Conservation (phyloP, 2,888 invertebrate genomes). For the Cataglyphis cursor region DNA sequence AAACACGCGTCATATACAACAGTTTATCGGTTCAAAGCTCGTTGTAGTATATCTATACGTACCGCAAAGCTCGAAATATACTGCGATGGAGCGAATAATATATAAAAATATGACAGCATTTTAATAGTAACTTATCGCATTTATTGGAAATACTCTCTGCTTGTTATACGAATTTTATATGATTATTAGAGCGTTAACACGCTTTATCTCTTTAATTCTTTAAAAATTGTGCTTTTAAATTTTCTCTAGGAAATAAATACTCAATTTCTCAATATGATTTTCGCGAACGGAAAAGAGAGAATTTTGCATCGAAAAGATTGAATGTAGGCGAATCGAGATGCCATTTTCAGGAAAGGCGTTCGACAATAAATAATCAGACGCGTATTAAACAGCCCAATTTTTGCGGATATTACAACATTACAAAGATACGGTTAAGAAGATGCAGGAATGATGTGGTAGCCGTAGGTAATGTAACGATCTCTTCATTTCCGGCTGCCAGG, state of each 20-base stretch:
- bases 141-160: neutral
- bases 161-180: neutral
- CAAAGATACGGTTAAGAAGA: conserved; percentile 18
- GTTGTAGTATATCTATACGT: neutral
- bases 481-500: conserved; percentile 76
- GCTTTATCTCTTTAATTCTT: neutral
- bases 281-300: neutral
- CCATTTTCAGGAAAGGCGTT: conserved; percentile 17
- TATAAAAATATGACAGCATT: neutral
- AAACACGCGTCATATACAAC: conserved; percentile 12
- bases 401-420: neutral
- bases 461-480: conserved; percentile 67
- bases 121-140: neutral
- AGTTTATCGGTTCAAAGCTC: conserved; percentile 18
- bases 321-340: conserved; percentile 9
- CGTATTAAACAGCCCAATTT: conserved; percentile 1
- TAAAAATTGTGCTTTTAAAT: neutral
- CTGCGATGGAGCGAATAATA: neutral
- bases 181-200: neutral
- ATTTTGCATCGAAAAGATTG: neutral
- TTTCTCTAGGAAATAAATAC: neutral
- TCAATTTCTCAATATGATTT: neutral
- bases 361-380: conserved; percentile 16
- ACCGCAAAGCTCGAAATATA: neutral
- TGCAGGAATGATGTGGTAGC: conserved; percentile 1